phyloP scores from a whole-genome alignment of 2,888 invertebrate genomes.

The Crocallis elinguaria region DNA sequence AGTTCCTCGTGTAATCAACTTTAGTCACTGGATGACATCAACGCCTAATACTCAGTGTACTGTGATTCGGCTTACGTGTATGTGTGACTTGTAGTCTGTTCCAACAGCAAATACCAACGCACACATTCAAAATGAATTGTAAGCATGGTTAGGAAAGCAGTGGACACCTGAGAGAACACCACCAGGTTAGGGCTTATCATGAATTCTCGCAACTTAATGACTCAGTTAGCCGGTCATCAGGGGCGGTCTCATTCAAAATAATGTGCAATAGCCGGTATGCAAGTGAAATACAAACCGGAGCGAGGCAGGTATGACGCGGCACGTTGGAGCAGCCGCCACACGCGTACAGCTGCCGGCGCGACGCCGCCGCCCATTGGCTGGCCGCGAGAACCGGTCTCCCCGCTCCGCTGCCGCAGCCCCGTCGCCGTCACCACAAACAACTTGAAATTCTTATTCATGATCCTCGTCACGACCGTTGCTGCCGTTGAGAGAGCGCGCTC shows the following conservation, averaged over 20 bases:
- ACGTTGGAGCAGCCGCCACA: conserved; percentile 54
- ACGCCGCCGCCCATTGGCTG: conserved; percentile 74
- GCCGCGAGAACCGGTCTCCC: conserved; percentile 71
- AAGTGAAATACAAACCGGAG: conserved; percentile 64
- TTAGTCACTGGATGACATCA: conserved; percentile 48
- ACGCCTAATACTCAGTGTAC: conserved; percentile 19
- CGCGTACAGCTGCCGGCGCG: conserved; percentile 75
- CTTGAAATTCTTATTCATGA: conserved; percentile 84
- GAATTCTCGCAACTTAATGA: conserved; percentile 56
- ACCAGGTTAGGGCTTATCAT: conserved; percentile 40
- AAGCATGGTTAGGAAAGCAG: conserved; percentile 16
- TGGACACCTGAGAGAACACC: conserved; percentile 38
- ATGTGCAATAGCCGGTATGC: conserved; percentile 65
- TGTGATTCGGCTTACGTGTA: conserved; percentile 33
- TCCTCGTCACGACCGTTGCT: conserved; percentile 78
- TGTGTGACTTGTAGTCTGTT: conserved; percentile 27
- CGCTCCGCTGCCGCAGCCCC: conserved; percentile 55
- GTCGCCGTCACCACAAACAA: conserved; percentile 64
- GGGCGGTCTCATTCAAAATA: conserved; percentile 72
- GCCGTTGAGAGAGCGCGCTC: conserved; percentile 71
- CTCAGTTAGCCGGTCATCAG: conserved; percentile 58
- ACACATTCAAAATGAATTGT: conserved; percentile 37
- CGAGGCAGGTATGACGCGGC: conserved; percentile 72
- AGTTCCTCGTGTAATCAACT: conserved; percentile 25
- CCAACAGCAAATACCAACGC: conserved; percentile 49